Percentiles rank a stretch among this genome's conserved stretches.
Evolutionary conservation across 2,113 vertebrate genomes (phyloP).

Genomic region (Halichoeres trimaculatus): DNA sequence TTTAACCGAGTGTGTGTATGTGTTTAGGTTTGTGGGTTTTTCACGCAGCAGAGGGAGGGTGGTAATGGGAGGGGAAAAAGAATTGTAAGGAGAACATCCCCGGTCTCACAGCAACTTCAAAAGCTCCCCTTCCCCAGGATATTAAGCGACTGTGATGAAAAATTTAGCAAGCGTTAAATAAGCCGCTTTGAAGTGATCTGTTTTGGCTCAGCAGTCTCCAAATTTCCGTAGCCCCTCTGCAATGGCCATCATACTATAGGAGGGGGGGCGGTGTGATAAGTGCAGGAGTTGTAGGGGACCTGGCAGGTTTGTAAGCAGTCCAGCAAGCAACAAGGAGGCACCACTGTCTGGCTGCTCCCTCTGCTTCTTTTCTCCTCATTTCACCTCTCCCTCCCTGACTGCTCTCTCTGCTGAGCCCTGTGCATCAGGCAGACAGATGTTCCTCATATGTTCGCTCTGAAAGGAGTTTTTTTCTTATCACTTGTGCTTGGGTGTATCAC

Average conservation of each 20-base stretch:
- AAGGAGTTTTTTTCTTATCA: slow-evolving; percentile 32
- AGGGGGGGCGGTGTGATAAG: slow-evolving; percentile 44
- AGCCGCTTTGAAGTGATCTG: slow-evolving; percentile 89
- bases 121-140: slow-evolving; percentile 88
- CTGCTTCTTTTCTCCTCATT: slow-evolving; percentile 56
- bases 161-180: slow-evolving; percentile 89
- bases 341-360: slow-evolving; percentile 11
- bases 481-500: slow-evolving; percentile 52
- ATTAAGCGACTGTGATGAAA: slow-evolving; percentile 90
- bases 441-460: slow-evolving; percentile 67
- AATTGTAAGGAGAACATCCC: slow-evolving; percentile 84
- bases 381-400: slow-evolving; percentile 55
- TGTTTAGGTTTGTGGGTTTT: slow-evolving; percentile 68
- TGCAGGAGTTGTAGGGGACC: slow-evolving; percentile 59
- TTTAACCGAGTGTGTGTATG: slow-evolving; percentile 40
- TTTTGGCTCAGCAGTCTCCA: slow-evolving; percentile 86
- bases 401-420: slow-evolving; percentile 21
- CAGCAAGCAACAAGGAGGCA: slow-evolving; percentile 53
- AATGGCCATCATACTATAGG: slow-evolving; percentile 64
- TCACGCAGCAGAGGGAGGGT: slow-evolving; percentile 70
- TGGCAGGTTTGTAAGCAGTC: slow-evolving; percentile 66
- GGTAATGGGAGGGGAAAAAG: slow-evolving; percentile 71
- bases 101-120: slow-evolving; percentile 87
- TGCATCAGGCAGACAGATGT: slow-evolving; percentile 75
- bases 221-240: slow-evolving; percentile 85